Percentiles rank a stretch among this genome's conserved stretches.
Evolutionary conservation across 2,113 vertebrate genomes (phyloP).

Genomic region (Pterocles orientalis): DNA sequence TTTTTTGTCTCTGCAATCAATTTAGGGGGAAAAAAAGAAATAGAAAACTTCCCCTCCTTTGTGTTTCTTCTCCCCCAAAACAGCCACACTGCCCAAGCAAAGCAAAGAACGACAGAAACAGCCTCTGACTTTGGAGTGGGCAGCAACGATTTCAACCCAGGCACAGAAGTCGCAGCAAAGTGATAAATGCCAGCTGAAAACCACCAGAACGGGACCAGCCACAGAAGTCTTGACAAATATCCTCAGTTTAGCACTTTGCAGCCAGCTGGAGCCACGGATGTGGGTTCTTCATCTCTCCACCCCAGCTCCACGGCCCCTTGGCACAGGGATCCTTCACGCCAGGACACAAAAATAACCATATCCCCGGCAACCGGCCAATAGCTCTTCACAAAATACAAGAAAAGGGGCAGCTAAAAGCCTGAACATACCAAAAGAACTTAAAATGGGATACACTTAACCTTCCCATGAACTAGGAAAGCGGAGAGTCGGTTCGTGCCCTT

Average conservation of each 20-base stretch:
- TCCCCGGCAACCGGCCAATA: background rate
- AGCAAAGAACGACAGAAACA: background rate
- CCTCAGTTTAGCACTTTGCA: background rate
- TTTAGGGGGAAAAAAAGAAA: background rate
- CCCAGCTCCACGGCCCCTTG: rapidly evolving
- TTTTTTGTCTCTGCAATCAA: rapidly evolving
- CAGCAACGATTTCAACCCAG: background rate
- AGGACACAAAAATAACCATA: background rate
- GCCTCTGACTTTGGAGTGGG: background rate
- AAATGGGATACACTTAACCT: rapidly evolving
- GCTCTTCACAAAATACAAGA: background rate
- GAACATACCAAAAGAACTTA: background rate
- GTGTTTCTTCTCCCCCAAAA: background rate
- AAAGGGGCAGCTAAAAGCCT: background rate
- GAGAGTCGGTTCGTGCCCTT: background rate
- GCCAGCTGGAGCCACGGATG: background rate
- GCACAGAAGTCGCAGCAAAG: too few relatives aligned
- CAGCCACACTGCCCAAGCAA: background rate
- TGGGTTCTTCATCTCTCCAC: background rate
- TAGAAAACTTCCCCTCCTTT: background rate
- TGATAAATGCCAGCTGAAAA: background rate
- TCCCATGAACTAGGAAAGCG: background rate
- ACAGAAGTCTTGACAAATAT: rapidly evolving
- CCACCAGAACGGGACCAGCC: background rate
- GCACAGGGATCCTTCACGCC: background rate